These are phyloP conservation scores for Notechis scutatus DNA, from an alignment of 2,113 vertebrate species.

Conservation along the genomic window DNA sequence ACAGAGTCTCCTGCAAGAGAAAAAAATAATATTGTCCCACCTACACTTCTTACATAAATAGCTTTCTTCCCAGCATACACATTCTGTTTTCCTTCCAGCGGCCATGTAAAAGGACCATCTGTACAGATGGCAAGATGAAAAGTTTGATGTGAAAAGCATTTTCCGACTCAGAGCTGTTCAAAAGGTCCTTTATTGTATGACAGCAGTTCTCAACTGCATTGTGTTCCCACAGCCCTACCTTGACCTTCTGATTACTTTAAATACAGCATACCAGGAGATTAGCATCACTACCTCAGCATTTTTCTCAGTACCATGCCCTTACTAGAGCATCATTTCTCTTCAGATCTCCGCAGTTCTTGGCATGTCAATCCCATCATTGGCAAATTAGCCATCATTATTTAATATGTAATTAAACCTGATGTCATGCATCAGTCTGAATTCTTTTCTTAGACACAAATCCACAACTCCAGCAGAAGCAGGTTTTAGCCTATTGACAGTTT, in stretches of 20 bases:
- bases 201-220: background rate
- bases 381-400: background rate
- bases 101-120: background rate
- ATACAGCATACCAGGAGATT: background rate
- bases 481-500: background rate
- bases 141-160: background rate
- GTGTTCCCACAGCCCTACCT: background rate
- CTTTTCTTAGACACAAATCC: background rate
- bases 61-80: constrained; percentile 15
- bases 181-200: background rate
- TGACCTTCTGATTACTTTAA: background rate
- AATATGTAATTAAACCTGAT: background rate
- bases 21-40: constrained; percentile 39
- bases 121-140: background rate
- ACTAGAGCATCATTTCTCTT: background rate
- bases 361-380: background rate
- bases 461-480: background rate
- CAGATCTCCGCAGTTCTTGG: background rate
- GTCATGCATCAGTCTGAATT: background rate
- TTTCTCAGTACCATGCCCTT: background rate
- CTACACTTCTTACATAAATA: constrained; percentile 22
- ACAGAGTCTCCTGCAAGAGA: constrained; percentile 8
- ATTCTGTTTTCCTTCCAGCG: background rate
- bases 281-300: background rate
- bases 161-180: background rate